Evolutionary conservation across 2,797 vertebrate genomes (phyloP), one percentile per base, ranked within the genome.

Genomic region (Cryptoblepharus egeriae): DNA sequence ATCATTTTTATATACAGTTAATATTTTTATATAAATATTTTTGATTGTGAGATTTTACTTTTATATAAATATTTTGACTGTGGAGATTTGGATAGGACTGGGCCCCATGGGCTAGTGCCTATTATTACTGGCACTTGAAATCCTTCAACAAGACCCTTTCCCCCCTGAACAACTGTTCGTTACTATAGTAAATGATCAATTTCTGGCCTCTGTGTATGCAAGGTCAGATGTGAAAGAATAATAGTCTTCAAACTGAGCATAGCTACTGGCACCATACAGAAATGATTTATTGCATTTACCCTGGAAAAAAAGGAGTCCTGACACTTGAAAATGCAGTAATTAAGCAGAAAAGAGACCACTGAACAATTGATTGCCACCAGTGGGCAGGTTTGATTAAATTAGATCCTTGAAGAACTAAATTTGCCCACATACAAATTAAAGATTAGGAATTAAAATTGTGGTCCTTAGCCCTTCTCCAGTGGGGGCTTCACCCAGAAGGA

Each of bases 291-390:
- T 94, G 87, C 93, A 85, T 92, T 94, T 91, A 87, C 88, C 94
- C 89, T 88, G 90, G 93, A 49, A 49, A 49, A 49, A 81, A 74
- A 74, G 32, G 88, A 93, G 92, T 91, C 94, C 93, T 96, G 94
- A 95, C 95, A 95, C 95, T 96, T 96, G 91, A 94, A 94, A 95
- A 94, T 90, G 88, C 90, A 94, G 93, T 95, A 95, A 96, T 96
- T 96, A 96, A 96, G 88, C 87, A 90, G 91, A 94, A 94, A 94
- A 90, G 72, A 92, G 93, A 88, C 63, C 0, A 45, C 89, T 84
- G 92, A 94, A 95, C 93, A 94, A 96, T 95, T 95, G 94, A 96
- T 95, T 93, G 92, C 88, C 85, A 85, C 91, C 95, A 93, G 95
- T 94, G 93, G 92, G 86, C 89, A 90, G 93, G 86, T 88, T 90